phyloP scores from a whole-genome alignment of 2,113 vertebrate genomes.

The Eclectus roratus region DNA sequence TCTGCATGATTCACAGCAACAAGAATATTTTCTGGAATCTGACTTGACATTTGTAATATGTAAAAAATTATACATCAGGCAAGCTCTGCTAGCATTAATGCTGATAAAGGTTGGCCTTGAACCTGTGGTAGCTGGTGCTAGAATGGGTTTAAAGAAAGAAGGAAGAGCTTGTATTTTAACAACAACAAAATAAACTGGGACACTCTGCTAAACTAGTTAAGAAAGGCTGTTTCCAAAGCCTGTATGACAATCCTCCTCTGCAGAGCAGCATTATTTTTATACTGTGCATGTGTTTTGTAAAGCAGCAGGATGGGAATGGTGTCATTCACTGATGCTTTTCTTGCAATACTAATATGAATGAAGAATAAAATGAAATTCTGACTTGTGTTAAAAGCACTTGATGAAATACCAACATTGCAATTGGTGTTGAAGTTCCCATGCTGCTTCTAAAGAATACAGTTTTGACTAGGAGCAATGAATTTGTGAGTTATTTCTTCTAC shows the following conservation, averaged over 20 bases:
- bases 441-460: background rate
- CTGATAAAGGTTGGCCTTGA: background rate
- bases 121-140: background rate
- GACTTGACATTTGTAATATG: background rate
- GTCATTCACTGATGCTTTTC: background rate
- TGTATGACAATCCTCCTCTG: background rate
- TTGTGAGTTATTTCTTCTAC: background rate
- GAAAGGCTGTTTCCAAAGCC: background rate
- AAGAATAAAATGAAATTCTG: background rate
- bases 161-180: background rate
- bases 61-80: background rate
- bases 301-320: background rate
- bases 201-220: background rate
- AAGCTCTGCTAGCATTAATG: background rate
- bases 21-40: background rate
- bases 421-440: background rate
- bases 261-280: conserved; percentile 37
- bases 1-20: background rate
- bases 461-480: background rate
- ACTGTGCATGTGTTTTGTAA: background rate
- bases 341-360: background rate
- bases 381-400: background rate
- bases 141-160: background rate
- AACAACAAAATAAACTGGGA: background rate
- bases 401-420: background rate